A percentile compares a stretch with the other conserved stretches of the same genome.
phyloP scores from a whole-genome alignment of 2,797 vertebrate species.

The Cirrhinus mrigala region DNA sequence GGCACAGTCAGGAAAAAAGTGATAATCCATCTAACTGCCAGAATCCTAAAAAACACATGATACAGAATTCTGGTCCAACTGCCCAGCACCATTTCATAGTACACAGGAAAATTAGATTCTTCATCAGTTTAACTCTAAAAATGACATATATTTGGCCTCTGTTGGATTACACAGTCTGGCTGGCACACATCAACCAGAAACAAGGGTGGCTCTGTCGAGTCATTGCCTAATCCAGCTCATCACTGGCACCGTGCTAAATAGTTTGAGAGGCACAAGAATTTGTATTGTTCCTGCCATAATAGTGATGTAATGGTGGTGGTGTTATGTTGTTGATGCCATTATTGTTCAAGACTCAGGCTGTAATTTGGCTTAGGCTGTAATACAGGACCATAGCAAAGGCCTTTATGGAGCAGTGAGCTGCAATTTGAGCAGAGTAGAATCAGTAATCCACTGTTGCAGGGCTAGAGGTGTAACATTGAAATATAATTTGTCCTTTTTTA shows the following conservation, averaged over 20 bases:
- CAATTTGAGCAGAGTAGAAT: constrained; percentile 28
- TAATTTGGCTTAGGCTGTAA: constrained; percentile 27
- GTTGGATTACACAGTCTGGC: constrained; percentile 41
- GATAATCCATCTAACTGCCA: too few relatives aligned
- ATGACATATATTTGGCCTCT: neutral
- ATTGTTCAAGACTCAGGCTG: constrained; percentile 25
- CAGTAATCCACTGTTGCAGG: neutral
- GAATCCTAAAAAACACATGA: too few relatives aligned
- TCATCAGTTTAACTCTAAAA: neutral
- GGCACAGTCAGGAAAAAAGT: too few relatives aligned
- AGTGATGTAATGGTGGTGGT: constrained; percentile 29
- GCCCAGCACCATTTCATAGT: neutral
- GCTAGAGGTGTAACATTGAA: neutral
- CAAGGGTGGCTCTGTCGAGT: constrained; percentile 44
- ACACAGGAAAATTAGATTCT: neutral
- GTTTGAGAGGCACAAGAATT: constrained; percentile 23
- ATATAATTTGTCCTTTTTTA: neutral
- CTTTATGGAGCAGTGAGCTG: constrained; percentile 14
- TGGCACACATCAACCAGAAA: constrained; percentile 38
- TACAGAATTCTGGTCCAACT: too few relatives aligned
- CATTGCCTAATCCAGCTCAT: constrained; percentile 48
- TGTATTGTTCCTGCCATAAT: constrained; percentile 30
- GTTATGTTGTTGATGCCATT: constrained; percentile 44
- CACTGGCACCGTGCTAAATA: constrained; percentile 7
- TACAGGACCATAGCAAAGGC: constrained; percentile 19